Base-by-base conservation (phyloP, 2,888 invertebrate genomes). In the Leptinotarsa peninsularis region DNA sequence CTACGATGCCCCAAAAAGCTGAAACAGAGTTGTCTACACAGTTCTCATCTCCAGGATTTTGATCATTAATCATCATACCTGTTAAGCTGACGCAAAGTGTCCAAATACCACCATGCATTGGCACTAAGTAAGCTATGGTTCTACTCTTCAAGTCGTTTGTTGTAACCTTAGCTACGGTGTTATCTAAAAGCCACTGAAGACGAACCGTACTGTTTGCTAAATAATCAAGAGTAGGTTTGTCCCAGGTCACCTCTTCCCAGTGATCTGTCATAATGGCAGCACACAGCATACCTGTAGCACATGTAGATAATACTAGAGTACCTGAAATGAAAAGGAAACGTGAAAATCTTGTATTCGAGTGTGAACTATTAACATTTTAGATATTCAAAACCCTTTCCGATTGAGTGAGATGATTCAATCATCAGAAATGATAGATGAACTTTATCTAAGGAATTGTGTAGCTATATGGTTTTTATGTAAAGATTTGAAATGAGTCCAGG, bases 91-190 rank as follows among this genome's bases (percentile, higher is more conserved):
- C 94, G 88, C 94, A 97, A 87, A 95, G 91, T 27, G 94, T 96
- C 97, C 95, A 97, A 84, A 95, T 97, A 52, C 95, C 97, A n/a
- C 95, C 96, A 83, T 94, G 94, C 93, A 95, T 95, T 15, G 95
- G 96, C 49, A 96, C 94, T 75, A 96, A 88, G 88, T 96, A 95
- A 52, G 93, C 93, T 18, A 86, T 77, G 14, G 84, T 81, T 54
- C 77, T 83, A 76, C 84, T 83, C 78, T 80, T 81, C 68, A 81
- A 78, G 76, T 87, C 86, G 82, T 82, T 83, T 66, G 86, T 87
- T 17, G 87, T 83, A 13, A 92, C 86, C 89, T 92, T 91, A 27
- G 93, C 94, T 27, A 95, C 95, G 81, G 92, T 93, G 17, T 93
- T 94, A 80, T 95, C 93, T 76, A 95, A 90, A 80, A 94, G 90